Conservation (phyloP, 2,113 vertebrate species). For the Xyliphius kryptos region DNA sequence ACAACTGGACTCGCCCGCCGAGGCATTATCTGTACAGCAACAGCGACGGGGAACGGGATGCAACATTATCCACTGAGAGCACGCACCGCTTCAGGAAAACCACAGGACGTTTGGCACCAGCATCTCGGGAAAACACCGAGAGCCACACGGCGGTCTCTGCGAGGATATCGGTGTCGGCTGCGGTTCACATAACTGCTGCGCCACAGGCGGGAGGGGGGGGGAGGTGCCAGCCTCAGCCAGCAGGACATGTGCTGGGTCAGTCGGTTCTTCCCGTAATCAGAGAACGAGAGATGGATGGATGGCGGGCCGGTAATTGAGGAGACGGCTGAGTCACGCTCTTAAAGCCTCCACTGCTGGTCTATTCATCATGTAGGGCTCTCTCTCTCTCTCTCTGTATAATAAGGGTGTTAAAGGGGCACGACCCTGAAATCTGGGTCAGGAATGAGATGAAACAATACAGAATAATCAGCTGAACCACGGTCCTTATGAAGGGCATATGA, state of each 20-base stretch:
- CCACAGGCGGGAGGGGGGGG: background rate
- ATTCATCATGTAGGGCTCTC: slow-evolving; percentile 22
- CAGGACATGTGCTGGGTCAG: slow-evolving; percentile 35
- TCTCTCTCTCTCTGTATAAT: slow-evolving; percentile 23
- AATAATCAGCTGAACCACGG: too few species aligned
- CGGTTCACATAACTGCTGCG: slow-evolving; percentile 35
- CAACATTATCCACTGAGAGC: slow-evolving; percentile 32
- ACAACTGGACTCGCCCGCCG: slow-evolving; percentile 50
- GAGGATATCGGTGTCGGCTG: slow-evolving; percentile 35
- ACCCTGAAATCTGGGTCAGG: background rate
- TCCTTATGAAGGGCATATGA: too few species aligned
- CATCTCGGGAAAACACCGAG: slow-evolving; percentile 6
- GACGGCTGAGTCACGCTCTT: slow-evolving; percentile 25
- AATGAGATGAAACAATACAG: too few species aligned
- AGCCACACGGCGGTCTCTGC: slow-evolving; percentile 5
- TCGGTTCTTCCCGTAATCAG: slow-evolving; percentile 19
- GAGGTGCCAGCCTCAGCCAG: slow-evolving; percentile 37
- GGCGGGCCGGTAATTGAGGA: background rate
- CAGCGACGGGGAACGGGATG: slow-evolving; percentile 4
- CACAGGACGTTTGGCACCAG: slow-evolving; percentile 14
- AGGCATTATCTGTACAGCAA: slow-evolving; percentile 22
- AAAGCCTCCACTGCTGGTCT: slow-evolving; percentile 15
- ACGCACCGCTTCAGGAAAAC: slow-evolving; percentile 25
- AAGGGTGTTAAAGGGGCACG: background rate
- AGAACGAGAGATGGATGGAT: slow-evolving; percentile 12